Percentiles rank a stretch among this genome's conserved stretches.
Conservation (phyloP, 2,888 invertebrate genomes). For the Ennomos erosarius region DNA sequence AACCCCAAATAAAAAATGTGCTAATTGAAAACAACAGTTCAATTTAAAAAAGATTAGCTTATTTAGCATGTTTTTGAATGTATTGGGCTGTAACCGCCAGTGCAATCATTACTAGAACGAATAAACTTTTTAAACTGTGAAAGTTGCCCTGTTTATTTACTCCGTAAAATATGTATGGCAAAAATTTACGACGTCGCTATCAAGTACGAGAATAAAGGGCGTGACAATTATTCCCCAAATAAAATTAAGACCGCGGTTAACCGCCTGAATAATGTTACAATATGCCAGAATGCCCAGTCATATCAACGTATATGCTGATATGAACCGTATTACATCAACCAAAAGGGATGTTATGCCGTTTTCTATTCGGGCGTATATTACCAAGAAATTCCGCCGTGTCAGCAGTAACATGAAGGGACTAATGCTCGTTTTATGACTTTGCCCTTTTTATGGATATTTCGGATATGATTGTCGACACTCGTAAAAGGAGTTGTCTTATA, state of each 20-base stretch:
- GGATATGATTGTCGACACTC: slow-evolving; percentile 74
- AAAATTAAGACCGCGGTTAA: slow-evolving; percentile 39
- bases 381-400: slow-evolving; percentile 59
- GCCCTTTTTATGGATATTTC: slow-evolving; percentile 75
- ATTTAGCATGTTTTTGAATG: no score
- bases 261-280: slow-evolving; percentile 42
- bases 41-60: no score
- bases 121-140: slow-evolving; percentile 9
- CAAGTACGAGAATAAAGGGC: slow-evolving; percentile 31
- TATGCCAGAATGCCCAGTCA: slow-evolving; percentile 40
- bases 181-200: slow-evolving; percentile 22
- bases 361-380: slow-evolving; percentile 48
- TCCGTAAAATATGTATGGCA: slow-evolving; percentile 14
- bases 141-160: slow-evolving; percentile 34
- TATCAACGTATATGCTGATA: slow-evolving; percentile 41
- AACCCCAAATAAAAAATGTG: no score
- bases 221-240: slow-evolving; percentile 40
- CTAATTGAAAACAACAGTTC: no score
- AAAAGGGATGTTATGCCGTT: slow-evolving; percentile 51
- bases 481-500: slow-evolving; percentile 66
- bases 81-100: neutral
- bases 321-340: slow-evolving; percentile 42
- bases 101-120: slow-evolving; percentile 7
- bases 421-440: slow-evolving; percentile 74
- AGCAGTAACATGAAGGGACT: slow-evolving; percentile 68